Conservation (phyloP, 2,888 invertebrate species). For the Dicranocentrus wangi region DNA sequence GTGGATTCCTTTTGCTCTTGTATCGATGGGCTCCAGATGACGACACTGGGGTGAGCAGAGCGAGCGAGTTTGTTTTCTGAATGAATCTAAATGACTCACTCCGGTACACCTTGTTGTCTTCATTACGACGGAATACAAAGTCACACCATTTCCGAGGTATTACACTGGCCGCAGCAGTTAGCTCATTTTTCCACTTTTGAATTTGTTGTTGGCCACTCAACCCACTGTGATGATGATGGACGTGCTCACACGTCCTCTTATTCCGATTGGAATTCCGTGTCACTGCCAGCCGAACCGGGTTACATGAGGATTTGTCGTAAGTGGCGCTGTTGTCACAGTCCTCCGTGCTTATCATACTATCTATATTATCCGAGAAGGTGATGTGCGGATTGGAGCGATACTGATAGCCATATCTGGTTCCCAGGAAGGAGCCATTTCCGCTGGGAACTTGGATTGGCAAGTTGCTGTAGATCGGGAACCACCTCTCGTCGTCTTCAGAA, state of each 20-base stretch:
- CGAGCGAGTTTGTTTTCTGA: slow-evolving; percentile 70
- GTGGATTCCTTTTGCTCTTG: slow-evolving; percentile 55
- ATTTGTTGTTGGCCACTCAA: slow-evolving; percentile 40
- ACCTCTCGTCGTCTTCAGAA: slow-evolving; percentile 11
- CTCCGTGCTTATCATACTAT: slow-evolving; percentile 22
- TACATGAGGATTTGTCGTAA: slow-evolving; percentile 59
- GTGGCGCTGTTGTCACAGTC: slow-evolving; percentile 53
- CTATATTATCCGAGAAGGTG: slow-evolving; percentile 42
- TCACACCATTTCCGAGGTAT: slow-evolving; percentile 66
- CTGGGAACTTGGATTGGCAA: slow-evolving; percentile 4
- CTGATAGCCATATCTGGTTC: slow-evolving; percentile 49
- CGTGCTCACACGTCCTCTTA: slow-evolving; percentile 18
- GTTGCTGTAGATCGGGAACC: slow-evolving; percentile 17
- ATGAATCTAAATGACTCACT: slow-evolving; percentile 73
- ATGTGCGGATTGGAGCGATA: slow-evolving; percentile 60
- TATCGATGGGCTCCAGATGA: slow-evolving; percentile 58
- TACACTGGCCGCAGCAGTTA: slow-evolving; percentile 57
- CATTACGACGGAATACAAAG: slow-evolving; percentile 69
- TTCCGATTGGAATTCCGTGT: slow-evolving; percentile 54
- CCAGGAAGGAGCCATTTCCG: slow-evolving; percentile 31
- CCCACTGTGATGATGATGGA: background rate
- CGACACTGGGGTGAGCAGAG: slow-evolving; percentile 55
- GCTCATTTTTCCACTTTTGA: slow-evolving; percentile 68
- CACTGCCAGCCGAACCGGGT: slow-evolving; percentile 55
- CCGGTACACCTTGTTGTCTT: slow-evolving; percentile 70